Evolutionary conservation across 2,113 vertebrate species (phyloP).

Genomic region (Silurus meridionalis): DNA sequence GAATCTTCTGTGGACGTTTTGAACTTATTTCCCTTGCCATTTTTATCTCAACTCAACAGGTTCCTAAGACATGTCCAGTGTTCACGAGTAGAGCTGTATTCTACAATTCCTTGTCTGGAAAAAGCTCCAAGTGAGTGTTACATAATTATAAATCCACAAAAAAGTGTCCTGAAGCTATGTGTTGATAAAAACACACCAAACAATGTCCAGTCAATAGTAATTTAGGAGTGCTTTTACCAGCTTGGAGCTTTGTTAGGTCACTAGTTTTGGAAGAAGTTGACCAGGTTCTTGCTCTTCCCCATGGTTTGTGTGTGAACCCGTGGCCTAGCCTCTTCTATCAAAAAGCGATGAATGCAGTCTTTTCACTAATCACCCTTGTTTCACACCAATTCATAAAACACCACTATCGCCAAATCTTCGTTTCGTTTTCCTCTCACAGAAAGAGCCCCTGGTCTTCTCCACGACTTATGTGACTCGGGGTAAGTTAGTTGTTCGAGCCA

Average conservation of each 20-base stretch:
- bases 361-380: neutral
- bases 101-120: neutral
- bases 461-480: neutral
- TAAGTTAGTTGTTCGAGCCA: conserved; percentile 4
- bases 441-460: neutral
- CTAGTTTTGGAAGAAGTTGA: neutral
- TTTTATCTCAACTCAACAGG: neutral
- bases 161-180: neutral
- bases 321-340: neutral
- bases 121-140: neutral
- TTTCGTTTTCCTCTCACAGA: neutral
- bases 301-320: neutral
- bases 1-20: neutral
- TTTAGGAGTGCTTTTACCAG: neutral
- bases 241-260: neutral
- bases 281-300: neutral
- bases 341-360: neutral
- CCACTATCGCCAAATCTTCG: neutral
- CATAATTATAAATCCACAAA: neutral
- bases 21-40: neutral
- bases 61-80: neutral
- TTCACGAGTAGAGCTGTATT: neutral
- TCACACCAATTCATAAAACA: neutral
- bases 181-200: neutral
- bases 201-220: neutral